phyloP scores from a whole-genome alignment of 1,140 invertebrate genomes.

The Conopomorpha cramerella region DNA sequence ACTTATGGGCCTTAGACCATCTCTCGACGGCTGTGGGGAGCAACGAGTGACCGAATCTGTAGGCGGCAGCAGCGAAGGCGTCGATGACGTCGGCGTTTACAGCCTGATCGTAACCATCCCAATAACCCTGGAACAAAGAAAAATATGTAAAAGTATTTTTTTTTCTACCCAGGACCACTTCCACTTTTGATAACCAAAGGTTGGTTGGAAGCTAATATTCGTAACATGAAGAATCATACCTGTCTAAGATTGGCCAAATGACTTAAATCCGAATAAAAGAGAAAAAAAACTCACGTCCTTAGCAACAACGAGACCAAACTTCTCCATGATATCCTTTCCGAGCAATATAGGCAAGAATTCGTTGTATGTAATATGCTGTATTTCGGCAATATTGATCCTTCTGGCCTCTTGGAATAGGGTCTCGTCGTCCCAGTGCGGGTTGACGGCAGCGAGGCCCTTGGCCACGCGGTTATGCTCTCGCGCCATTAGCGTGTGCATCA shows the following conservation, averaged over 20 bases:
- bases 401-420: constrained; percentile 78
- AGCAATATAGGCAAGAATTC: constrained; percentile 85
- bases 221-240: no score
- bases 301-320: no score
- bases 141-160: no score
- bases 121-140: no score
- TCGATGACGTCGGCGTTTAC: constrained; percentile 86
- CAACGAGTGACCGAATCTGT: constrained; percentile 89
- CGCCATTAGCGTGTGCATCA: constrained; percentile 80
- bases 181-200: no score
- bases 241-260: no score
- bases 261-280: no score
- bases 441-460: constrained; percentile 63
- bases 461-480: constrained; percentile 86
- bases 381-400: constrained; percentile 78
- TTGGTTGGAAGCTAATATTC: no score
- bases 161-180: no score
- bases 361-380: constrained; percentile 88
- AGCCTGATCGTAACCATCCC: constrained; percentile 69
- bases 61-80: constrained; percentile 88
- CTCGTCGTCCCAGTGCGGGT: constrained; percentile 86
- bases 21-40: constrained; percentile 84
- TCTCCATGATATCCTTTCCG: no score
- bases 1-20: constrained; percentile 93
- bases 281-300: no score